A percentile compares a stretch with the other conserved stretches of the same genome.
Conservation (phyloP, 92 coral and sea anemone species). For the Porites cylindrica region DNA sequence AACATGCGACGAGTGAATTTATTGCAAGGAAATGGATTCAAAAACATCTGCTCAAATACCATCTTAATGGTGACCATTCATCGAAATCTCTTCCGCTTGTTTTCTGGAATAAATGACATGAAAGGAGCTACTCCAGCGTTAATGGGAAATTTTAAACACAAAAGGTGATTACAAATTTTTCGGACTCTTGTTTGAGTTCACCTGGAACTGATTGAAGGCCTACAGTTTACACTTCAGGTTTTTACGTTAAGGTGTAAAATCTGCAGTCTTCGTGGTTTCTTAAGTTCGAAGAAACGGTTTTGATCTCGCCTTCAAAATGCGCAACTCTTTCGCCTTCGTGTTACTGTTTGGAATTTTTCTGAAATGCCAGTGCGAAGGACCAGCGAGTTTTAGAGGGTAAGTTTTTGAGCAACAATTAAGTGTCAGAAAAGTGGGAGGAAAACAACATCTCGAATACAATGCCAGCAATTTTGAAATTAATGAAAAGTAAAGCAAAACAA, state of each 20-base stretch:
- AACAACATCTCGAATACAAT: not conserved
- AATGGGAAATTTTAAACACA: not conserved
- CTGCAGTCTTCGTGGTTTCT: not conserved
- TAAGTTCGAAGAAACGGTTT: not conserved
- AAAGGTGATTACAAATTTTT: not conserved
- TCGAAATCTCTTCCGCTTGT: not conserved
- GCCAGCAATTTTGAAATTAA: not conserved
- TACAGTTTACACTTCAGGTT: not conserved
- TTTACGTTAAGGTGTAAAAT: not conserved
- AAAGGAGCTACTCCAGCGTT: not conserved
- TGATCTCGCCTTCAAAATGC: slow-evolving; percentile 12
- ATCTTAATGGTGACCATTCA: not conserved
- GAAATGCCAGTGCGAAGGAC: slow-evolving; percentile 16
- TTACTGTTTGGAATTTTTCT: slow-evolving; percentile 3
- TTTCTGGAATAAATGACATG: not conserved
- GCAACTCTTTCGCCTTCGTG: not conserved
- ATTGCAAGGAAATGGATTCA: not conserved
- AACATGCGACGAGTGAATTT: not conserved
- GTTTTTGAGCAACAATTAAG: not conserved
- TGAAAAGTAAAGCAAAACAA: not conserved
- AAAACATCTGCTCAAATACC: not conserved
- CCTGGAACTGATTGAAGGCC: slow-evolving; percentile 13
- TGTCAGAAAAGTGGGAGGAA: not conserved
- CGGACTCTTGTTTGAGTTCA: not conserved
- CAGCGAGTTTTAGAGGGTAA: slow-evolving; percentile 29